Base-by-base conservation (phyloP, 2,888 invertebrate species). In the Cantharis nigra region DNA sequence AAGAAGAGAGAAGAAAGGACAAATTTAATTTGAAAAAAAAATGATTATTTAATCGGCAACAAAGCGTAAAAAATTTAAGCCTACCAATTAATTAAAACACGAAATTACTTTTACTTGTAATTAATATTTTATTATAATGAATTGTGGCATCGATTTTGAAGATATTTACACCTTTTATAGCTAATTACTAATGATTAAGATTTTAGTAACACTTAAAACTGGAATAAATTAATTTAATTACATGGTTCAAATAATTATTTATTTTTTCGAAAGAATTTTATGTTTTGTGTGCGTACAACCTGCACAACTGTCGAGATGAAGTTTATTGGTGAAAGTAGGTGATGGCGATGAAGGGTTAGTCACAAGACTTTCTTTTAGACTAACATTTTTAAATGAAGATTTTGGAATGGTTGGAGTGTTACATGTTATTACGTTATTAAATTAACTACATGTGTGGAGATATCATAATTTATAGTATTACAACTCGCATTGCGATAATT, bases 271-370 rank as follows among this genome's bases (percentile, higher is more conserved):
- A 49, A n/a, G n/a, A 49, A n/a, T 49, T 49, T 49, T 5, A n/a
- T 49, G n/a, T 49, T 49, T n/a, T 49, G 49, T n/a, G 49, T 49
- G 49, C 49, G 49, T 49, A 49, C 7, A 49, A 49, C 49, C 49
- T 49, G 70, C 33, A 64, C 71, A 26, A 30, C 63, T 71, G 28
- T 70, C 63, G 28, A 71, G n/a, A 75, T 20, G 9, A 65, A 64
- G 63, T n/a, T 67, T 28, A 69, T 30, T 18, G 74, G 77, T 74
- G 77, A 77, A 77, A 77, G 77, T 77, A 77, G 77, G 77, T 74
- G 71, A 74, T 70, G 71, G 71, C 16, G 72, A 65, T 75, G 75
- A 74, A 63, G 23, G 62, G 75, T 75, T 70, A 75, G 70, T 75
- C 63, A 75, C 65, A 63, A 49, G 62, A 73, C 65, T 67, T 67